A percentile compares a stretch with the other conserved stretches of the same genome.
These are phyloP conservation scores for Hyposoter didymator DNA, from an alignment of 2,888 invertebrate species.

Conservation along the genomic window DNA sequence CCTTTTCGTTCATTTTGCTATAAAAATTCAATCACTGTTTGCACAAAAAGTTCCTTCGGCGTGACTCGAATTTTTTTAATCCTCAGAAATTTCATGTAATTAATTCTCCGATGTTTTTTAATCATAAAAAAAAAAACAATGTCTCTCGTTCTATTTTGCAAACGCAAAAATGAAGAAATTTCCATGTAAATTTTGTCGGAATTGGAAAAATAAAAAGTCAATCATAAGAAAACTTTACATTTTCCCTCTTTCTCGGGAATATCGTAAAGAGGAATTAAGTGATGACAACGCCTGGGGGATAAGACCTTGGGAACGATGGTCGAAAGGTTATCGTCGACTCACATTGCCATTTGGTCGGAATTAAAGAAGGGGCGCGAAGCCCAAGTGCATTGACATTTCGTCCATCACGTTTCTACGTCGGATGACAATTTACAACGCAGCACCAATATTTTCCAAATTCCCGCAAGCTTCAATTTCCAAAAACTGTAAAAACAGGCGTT, in stretches of 20 bases:
- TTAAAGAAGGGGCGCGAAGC: slow-evolving; percentile 24
- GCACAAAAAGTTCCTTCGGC: not conserved
- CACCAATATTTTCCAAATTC: not conserved
- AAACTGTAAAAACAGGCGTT: not conserved
- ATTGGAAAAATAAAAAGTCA: not conserved
- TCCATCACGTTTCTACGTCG: slow-evolving; percentile 17
- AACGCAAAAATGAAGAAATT: not conserved
- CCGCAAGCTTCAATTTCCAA: not conserved
- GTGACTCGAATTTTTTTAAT: not conserved
- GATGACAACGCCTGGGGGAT: slow-evolving; percentile 25
- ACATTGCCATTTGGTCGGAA: slow-evolving; percentile 60
- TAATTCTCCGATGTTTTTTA: not conserved
- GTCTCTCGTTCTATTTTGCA: not conserved
- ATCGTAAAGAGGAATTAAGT: slow-evolving; percentile 16
- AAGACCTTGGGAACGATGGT: slow-evolving; percentile 55
- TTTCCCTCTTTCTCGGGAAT: slow-evolving; percentile 3
- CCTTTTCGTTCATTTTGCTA: not conserved
- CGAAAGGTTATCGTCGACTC: slow-evolving; percentile 64
- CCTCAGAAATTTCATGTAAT: not conserved
- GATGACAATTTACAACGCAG: slow-evolving; percentile 32
- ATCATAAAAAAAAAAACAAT: not conserved
- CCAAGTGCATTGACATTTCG: slow-evolving; percentile 65
- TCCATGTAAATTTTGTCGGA: not conserved
- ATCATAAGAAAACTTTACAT: not conserved
- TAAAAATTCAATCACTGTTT: not conserved